Evolutionary conservation across 2,797 vertebrate species (phyloP).

Genomic region (Tapera naevia): DNA sequence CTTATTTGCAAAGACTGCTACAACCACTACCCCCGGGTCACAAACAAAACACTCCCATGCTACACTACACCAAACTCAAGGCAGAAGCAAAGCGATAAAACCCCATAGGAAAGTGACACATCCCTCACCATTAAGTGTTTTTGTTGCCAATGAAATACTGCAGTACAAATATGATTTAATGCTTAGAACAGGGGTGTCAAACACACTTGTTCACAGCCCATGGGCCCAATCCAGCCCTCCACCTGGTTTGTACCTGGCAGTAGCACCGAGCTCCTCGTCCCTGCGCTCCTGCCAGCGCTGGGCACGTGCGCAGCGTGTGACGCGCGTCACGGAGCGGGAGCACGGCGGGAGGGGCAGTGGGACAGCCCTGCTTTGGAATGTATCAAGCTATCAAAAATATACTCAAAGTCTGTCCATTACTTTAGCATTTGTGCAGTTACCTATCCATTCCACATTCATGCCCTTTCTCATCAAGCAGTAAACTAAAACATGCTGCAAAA

Average conservation of each 20-base stretch:
- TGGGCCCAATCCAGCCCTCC: too few relatives aligned
- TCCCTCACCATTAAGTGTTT: neutral
- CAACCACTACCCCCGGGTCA: neutral
- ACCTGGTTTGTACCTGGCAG: too few relatives aligned
- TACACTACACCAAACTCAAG: neutral
- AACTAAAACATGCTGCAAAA: neutral
- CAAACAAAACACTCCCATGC: neutral
- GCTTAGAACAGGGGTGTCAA: too few relatives aligned
- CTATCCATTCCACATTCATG: neutral
- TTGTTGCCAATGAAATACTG: neutral
- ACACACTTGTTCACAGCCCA: too few relatives aligned
- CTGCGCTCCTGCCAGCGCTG: too few relatives aligned
- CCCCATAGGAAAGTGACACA: accelerated
- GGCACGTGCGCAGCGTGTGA: too few relatives aligned
- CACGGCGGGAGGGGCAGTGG: too few relatives aligned
- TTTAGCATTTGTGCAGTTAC: too few relatives aligned
- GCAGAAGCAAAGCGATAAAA: neutral
- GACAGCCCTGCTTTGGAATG: neutral
- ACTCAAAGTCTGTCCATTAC: neutral
- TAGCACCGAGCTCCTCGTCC: too few relatives aligned
- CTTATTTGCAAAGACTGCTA: neutral
- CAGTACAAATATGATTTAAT: neutral
- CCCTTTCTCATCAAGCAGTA: neutral
- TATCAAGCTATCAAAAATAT: neutral
- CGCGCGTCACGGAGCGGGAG: too few relatives aligned